Evolutionary conservation across 1,140 invertebrate genomes (phyloP), one percentile per base, ranked within the genome.

Genomic region (Drosophila gunungcola): DNA sequence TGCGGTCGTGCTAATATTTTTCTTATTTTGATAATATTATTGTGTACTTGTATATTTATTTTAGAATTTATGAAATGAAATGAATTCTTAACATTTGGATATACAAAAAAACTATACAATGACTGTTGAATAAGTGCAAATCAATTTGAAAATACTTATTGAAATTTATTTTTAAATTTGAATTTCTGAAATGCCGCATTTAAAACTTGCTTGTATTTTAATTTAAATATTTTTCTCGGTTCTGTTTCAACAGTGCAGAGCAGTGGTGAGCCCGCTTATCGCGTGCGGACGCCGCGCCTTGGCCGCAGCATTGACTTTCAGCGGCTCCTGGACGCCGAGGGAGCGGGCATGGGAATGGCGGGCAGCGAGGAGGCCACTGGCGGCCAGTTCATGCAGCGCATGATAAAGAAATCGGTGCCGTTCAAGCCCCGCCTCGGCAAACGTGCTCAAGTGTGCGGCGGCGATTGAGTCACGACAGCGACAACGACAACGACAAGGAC

Each of bases 381-480:
- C 46, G 90, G 86, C 38, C 83, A 91, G 83, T 91, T 90, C 73
- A 73, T 82, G 62, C 74, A 86, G 83, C 90, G 81, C 60, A 63
- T 91, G 74, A 83, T 79, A 58, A 92, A 92, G 77, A 92, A 92
- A 83, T 91, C 90, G 70, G 90, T 91, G 69, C 88, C 82, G 54
- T 92, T 91, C 80, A 92, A 91, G 73, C 91, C 91, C 25, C 86
- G 91, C 69, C 75, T 92, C 63, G 91, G 91, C 46, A 92, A 92
- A 81, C 90, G 91, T 76, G 89, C 84, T 72, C 88, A 90, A 74
- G 78, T 91, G 68, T 91, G 89, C 70, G 63, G 69, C 58, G 65
- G 74, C 58, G 84, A 90, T 78, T 89, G 74, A 85, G 81, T 75
- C 67, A 85, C 74, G 77, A 51, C 88, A 75, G 82, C 45, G 69